Evolutionary conservation across 1,140 invertebrate genomes (phyloP), one percentile per base, ranked within the genome.

Genomic region (Bactericera cockerelli): DNA sequence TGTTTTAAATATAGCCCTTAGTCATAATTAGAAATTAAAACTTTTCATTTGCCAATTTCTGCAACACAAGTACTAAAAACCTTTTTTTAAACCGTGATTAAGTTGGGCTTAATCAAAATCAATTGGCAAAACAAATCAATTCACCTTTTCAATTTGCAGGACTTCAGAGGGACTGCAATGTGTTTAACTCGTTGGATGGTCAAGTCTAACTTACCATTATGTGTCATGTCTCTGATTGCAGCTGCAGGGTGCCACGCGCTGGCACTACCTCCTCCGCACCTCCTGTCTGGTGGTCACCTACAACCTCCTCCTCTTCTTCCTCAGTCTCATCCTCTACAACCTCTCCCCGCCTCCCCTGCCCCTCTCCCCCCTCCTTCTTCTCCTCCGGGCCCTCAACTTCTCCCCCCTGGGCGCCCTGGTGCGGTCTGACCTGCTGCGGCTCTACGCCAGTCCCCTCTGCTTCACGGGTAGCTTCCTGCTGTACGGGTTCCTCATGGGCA

Each of bases 271-370:
- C 2, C 60, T 69, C 8, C 64, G 66, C 26, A 68, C 70, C 56
- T 49, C 74, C 21, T 71, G 71, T 64, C 69, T 66, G 59, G 28
- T 74, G 38, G 67, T 73, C 24, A 75, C 74, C 60, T 73, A 72
- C 64, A 77, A 77, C 64, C 69, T 70, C 26, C 61, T 70, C 28
- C 59, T 76, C 22, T 71, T 77, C 33, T 63, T 72, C 13, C 14
- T 70, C 1, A 77, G 76, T 74, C 65, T 76, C 16, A 61, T 76
- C 13, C 64, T 75, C 16, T 72, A 67, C 19, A 58, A 72, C 14
- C 69, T 70, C 54, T 68, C 71, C 36, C 69, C 75, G 49, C 21
- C 64, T 19, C 24, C 54, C 6, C 21, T 59, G 11, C 55, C 57
- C n/a, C 4, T 49, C 13, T 61, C 63, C 21, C 49, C 60, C 31